A percentile compares a stretch with the other conserved stretches of the same genome.
Evolutionary conservation across 2,113 vertebrate genomes (phyloP).

Genomic region (Oophaga pumilio): DNA sequence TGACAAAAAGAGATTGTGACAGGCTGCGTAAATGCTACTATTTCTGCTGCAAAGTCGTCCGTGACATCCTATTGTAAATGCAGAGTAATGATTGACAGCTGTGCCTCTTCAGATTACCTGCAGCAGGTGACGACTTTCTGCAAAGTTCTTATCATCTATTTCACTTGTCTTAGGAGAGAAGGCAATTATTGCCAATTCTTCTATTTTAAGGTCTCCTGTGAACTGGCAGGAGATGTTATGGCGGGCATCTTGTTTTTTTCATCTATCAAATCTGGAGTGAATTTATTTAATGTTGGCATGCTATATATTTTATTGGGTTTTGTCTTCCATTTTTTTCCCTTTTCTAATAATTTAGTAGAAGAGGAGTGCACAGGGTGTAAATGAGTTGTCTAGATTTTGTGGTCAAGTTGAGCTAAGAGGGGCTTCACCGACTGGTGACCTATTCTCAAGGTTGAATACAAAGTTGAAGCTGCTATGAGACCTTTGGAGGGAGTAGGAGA

Average conservation of each 20-base stretch:
- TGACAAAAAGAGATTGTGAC: constrained; percentile 7
- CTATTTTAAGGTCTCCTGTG: neutral
- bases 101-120: constrained; percentile 30
- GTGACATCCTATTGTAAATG: constrained; percentile 24
- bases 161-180: constrained; percentile 24
- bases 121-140: constrained; percentile 37
- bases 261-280: too few relatives aligned
- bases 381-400: neutral
- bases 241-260: neutral
- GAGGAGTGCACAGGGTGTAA: neutral
- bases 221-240: neutral
- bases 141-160: constrained; percentile 23
- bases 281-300: neutral
- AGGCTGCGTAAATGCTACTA: neutral
- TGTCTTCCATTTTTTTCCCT: neutral
- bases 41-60: constrained; percentile 36
- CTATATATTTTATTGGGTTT: neutral
- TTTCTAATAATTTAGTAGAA: neutral
- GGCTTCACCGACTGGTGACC: neutral
- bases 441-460: neutral
- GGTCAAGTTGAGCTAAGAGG: neutral
- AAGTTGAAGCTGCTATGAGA: neutral
- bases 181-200: constrained; percentile 27
- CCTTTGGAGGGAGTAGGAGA: neutral
- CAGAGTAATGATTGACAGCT: constrained; percentile 35